These are phyloP conservation scores for Schizaphis graminum DNA, from an alignment of 2,888 invertebrate genomes.

Conservation along the genomic window DNA sequence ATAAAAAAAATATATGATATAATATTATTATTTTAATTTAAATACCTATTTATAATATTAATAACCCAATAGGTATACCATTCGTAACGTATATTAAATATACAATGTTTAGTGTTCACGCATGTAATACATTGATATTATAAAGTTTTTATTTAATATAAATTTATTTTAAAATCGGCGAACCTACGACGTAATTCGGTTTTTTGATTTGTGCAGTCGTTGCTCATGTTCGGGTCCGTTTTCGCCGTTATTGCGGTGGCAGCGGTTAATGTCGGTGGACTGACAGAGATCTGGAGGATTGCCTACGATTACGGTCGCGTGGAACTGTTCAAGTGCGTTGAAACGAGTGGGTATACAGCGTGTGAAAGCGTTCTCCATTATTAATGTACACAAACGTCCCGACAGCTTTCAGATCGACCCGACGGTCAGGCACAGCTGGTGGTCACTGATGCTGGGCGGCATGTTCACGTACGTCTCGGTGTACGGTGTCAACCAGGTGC, in stretches of 20 bases:
- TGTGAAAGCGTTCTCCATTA: neutral
- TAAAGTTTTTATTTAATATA: neutral
- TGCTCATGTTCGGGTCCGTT: slow-evolving; percentile 87
- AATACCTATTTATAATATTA: neutral
- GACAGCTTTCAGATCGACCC: slow-evolving; percentile 82
- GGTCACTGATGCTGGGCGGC: slow-evolving; percentile 85
- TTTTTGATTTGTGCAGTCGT: slow-evolving; percentile 72
- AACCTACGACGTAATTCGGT: neutral
- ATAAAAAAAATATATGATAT: too few species aligned
- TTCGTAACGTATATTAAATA: neutral
- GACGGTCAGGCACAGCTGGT: slow-evolving; percentile 88
- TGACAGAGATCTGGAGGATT: slow-evolving; percentile 78
- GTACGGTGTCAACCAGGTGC: slow-evolving; percentile 91
- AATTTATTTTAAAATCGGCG: neutral
- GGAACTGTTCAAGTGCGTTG: slow-evolving; percentile 44
- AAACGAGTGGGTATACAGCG: neutral
- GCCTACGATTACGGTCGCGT: slow-evolving; percentile 48
- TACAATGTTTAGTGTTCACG: neutral
- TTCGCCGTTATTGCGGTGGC: slow-evolving; percentile 84
- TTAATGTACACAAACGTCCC: neutral
- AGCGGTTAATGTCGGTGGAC: slow-evolving; percentile 79
- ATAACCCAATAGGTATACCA: neutral
- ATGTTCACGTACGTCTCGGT: slow-evolving; percentile 83
- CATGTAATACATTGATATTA: neutral
- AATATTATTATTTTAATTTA: too few species aligned